phyloP scores from a whole-genome alignment of 2,888 invertebrate genomes.

The Rhodophaea formosa region DNA sequence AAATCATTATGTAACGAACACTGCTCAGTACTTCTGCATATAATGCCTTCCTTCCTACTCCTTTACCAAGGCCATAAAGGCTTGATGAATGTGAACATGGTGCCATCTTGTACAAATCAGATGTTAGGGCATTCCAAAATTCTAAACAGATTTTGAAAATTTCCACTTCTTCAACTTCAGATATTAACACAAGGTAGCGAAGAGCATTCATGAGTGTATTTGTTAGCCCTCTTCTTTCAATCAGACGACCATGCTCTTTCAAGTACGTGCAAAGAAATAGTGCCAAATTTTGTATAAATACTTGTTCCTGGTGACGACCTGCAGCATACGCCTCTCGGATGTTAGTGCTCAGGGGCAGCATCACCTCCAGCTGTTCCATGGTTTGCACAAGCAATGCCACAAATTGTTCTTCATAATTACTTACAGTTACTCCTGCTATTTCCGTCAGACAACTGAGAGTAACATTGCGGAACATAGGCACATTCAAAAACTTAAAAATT shows the following conservation, averaged over 20 bases:
- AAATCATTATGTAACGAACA: slow-evolving; percentile 98
- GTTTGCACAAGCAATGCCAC: slow-evolving; percentile 93
- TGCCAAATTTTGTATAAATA: slow-evolving; percentile 98
- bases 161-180: slow-evolving; percentile 99
- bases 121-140: slow-evolving; percentile 97
- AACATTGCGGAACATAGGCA: slow-evolving; percentile 98
- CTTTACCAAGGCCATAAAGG: slow-evolving; percentile 64
- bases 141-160: slow-evolving; percentile 99
- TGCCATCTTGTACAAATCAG: slow-evolving; percentile 94
- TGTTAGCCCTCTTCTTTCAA: slow-evolving; percentile 90
- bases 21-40: slow-evolving; percentile 91
- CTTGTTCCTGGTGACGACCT: slow-evolving; percentile 98
- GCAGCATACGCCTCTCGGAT: slow-evolving; percentile 96
- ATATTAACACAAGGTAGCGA: slow-evolving; percentile 93
- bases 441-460: slow-evolving; percentile 99
- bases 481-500: slow-evolving; percentile 97
- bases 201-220: slow-evolving; percentile 91
- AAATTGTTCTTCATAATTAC: slow-evolving; percentile 96
- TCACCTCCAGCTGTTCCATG: slow-evolving; percentile 94
- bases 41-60: slow-evolving; percentile 84
- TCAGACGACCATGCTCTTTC: slow-evolving; percentile 95
- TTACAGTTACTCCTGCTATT: slow-evolving; percentile 95
- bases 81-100: slow-evolving; percentile 83
- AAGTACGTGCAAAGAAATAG: slow-evolving; percentile 98
- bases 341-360: slow-evolving; percentile 95